phyloP scores from a whole-genome alignment of 2,113 vertebrate genomes.

The Anseranas semipalmata region DNA sequence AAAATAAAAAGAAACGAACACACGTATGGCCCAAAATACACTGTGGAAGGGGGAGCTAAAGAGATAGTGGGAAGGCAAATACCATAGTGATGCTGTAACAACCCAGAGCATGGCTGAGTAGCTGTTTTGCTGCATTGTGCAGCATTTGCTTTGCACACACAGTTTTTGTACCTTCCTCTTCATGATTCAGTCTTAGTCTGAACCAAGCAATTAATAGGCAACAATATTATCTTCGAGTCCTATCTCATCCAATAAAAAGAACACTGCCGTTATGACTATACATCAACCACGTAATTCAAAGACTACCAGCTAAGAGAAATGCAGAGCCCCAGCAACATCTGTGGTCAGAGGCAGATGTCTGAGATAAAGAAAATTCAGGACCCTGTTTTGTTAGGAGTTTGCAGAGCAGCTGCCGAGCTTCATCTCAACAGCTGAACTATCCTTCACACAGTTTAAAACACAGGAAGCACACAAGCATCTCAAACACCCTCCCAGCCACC shows the following conservation, averaged over 20 bases:
- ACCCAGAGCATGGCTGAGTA: background rate
- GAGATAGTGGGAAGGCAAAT: background rate
- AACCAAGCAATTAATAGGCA: background rate
- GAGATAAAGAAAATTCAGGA: constrained; percentile 27
- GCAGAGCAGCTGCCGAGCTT: constrained; percentile 53
- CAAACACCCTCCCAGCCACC: background rate
- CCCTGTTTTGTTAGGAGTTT: background rate
- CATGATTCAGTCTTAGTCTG: background rate
- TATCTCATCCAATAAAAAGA: background rate
- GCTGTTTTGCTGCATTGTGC: background rate
- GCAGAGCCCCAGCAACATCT: background rate
- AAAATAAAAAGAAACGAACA: background rate
- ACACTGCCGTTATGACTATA: rapidly evolving
- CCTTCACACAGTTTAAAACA: background rate
- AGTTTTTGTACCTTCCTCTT: background rate
- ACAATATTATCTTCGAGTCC: background rate
- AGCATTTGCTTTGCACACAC: background rate
- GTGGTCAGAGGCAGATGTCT: background rate
- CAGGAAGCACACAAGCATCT: constrained; percentile 11
- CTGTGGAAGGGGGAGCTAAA: background rate
- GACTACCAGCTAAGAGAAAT: background rate
- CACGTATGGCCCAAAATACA: background rate
- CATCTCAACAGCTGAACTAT: constrained; percentile 29
- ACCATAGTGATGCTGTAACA: background rate
- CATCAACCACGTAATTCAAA: background rate